Conservation (phyloP, 2,797 vertebrate genomes). For the Hydrophis major region DNA sequence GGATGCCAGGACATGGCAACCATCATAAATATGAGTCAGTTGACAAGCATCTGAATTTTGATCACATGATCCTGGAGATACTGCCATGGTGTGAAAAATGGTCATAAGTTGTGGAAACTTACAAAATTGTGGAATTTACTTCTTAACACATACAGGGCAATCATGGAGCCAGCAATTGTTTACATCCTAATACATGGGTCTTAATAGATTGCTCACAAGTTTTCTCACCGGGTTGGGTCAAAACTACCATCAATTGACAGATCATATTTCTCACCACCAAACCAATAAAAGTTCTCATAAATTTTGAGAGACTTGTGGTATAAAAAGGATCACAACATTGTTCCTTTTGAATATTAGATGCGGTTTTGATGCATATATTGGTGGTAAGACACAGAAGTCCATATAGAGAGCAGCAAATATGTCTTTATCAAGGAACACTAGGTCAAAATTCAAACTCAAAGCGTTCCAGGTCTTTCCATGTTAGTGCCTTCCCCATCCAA, state of each 20-base stretch:
- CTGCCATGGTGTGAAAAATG: neutral
- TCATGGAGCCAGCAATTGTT: neutral
- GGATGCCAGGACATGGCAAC: neutral
- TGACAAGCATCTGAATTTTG: neutral
- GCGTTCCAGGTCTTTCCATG: neutral
- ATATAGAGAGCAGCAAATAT: too few relatives aligned
- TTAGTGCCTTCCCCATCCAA: neutral
- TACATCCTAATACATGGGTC: neutral
- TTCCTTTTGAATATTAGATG: neutral
- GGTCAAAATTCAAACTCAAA: too few relatives aligned
- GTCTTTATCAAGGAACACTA: neutral
- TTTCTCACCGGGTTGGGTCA: neutral
- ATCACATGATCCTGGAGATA: neutral
- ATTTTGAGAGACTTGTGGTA: neutral
- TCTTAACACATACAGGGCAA: neutral
- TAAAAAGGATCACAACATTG: neutral
- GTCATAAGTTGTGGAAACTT: neutral
- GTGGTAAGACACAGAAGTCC: neutral
- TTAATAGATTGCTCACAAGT: neutral
- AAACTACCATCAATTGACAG: neutral
- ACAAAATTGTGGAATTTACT: neutral
- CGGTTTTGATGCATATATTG: neutral
- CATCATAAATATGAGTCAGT: neutral
- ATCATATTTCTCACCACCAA: neutral
- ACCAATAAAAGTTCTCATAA: neutral